Base-by-base conservation (phyloP, 2,888 invertebrate species). In the Caenorhabditis angaria region DNA sequence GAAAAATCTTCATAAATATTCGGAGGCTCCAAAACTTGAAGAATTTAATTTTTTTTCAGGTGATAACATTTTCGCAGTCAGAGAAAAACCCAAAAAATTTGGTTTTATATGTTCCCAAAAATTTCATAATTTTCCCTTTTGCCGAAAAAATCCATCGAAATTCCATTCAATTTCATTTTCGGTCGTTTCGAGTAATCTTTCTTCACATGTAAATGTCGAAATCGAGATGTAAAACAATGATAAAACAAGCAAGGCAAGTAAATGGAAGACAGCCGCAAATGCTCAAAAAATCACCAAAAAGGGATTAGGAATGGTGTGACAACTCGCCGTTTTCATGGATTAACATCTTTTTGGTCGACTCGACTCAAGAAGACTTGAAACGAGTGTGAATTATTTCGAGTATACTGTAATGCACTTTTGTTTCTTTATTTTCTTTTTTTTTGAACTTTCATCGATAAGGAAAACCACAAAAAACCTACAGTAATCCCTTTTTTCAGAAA, bases 221-320 rank as follows among this genome's bases (percentile, higher is more conserved):
- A 50, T 24, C 22, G 50, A 50, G 50, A 50, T 50, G 50, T 24
- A 24, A 50, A 50, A 24, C 20, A 50, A 50, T 50, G 50, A 50
- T 50, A 50, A n/a, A n/a, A n/a, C n/a, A n/a, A 50, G 41, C 41
- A 18, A 3, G 14, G 6, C n/a, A n/a, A n/a, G n/a, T n/a, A n/a
- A n/a, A n/a, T n/a, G n/a, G n/a, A n/a, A n/a, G 6, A 12, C 18
- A 3, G 41, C 41, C 41, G 41, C 41, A 12, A 41, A 41, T 41
- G 41, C 41, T n/a, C 32, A 41, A 41, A 41, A 41, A 41, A 41
- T 41, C 41, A 41, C 41, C 41, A 41, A 41, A 41, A 41, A 41
- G 41, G 41, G 50, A 50, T 20, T 50, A 50, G 50, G n/a, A 24
- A 24, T 50, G 50, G 50, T 50, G 50, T 50, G 50, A 50, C 50